Evolutionary conservation across 2,113 vertebrate species (phyloP), one percentile per base, ranked within the genome.

Genomic region (Oreocharis arfaki): DNA sequence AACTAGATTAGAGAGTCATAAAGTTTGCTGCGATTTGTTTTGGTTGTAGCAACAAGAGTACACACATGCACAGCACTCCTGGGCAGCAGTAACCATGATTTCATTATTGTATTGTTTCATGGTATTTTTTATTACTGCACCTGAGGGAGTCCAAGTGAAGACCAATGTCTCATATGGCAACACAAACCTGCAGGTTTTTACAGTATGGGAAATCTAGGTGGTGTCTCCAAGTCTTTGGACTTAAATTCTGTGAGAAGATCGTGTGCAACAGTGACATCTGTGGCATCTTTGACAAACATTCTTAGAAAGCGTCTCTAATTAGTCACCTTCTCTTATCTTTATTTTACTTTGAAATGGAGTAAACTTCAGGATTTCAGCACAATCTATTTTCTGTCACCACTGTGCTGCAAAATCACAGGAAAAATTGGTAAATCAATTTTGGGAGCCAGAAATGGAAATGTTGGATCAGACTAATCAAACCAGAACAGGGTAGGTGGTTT

Each of bases 371-470:
- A 67, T 87, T 73, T 80, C 37, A 52, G 39, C 28, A 67, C 27
- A 41, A 50, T 67, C 16, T 61, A 28, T 75, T 91, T 91, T 83
- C 64, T 86, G 47, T 56, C 42, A 32, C 59, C 16, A 22, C 2
- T 57, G 33, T 65, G 46, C 18, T 82, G 52, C 22, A 84, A 60
- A 70, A 90, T 76, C 23, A 56, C 17, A 15, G 11, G 37, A 52
- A 93, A 84, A 94, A 71, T 7, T 80, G 16, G 46, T 32, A 94
- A 87, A 60, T 60, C 16, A 37, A 23, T 76, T 93, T 85, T 61
- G 33, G 41, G 89, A 80, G 28, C 11, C 46, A 79, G 70, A 90
- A 71, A 50, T 28, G 21, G 13, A 85, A 77, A 87, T 0, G 1
- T 42, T 64, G 50, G 64, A 39, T 63, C 30, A 46, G n/a, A 28